Evolutionary conservation across 2,113 vertebrate species (phyloP), one percentile per base, ranked within the genome.

Genomic region (Varanus komodoensis): DNA sequence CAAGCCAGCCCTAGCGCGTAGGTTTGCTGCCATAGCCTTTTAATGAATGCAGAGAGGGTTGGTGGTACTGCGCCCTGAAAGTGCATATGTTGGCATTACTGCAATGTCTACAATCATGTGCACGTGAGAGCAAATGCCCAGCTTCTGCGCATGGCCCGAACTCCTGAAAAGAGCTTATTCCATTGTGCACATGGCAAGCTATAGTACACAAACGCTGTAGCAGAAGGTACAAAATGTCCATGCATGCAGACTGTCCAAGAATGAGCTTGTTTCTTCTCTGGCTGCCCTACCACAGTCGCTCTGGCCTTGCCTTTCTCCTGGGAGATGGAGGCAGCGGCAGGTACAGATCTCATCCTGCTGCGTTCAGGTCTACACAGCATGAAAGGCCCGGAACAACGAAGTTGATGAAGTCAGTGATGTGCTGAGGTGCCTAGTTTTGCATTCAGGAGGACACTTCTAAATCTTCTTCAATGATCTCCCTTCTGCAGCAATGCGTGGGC

Each of bases 401-500:
- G 88, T 27, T 50, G 79, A 67, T 25, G 50, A 44, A 82, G 8
- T 73, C n/a, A 44, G 50, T 27, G 34, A n/a, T 75, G 25, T 2
- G 8, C 52, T 29, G 29, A 52, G 38, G 54, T 64, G 54, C 64
- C 78, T 73, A 68, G 11, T 29, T 52, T 68, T 87, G 61, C 52
- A 67, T 89, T 67, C 38, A 77, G 57, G 25, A 29, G 12, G 78
- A 73, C 61, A 78, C 87, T 77, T 92, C 93, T 87, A 87, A 80
- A 54, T 82, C 57, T 2, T 0, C 87, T 44, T 44, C 38, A 44
- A 44, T 44, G 38, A 44, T 44, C 38, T 85, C 32, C 34, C 89
- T 91, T 67, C 87, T 88, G 81, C 75, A 92, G 82, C 90, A 86
- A 48, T 54, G 92, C 23, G 23, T 86, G 82, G 54, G 4, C 2